These are phyloP conservation scores for Oryzaephilus surinamensis DNA, from an alignment of 1,140 invertebrate genomes.

Conservation along the genomic window DNA sequence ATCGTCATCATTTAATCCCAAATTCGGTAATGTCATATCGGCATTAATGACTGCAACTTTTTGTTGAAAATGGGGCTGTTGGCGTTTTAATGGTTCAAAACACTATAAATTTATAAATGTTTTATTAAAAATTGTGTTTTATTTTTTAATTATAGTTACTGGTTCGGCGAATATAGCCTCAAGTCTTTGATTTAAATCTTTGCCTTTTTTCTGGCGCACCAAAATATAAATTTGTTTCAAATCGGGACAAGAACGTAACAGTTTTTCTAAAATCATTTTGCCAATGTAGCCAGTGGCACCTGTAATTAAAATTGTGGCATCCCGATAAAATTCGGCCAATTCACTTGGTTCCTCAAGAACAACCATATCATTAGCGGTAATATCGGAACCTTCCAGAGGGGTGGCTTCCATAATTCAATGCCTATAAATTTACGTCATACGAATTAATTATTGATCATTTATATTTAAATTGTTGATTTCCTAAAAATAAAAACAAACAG, in stretches of 20 bases:
- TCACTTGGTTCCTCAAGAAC: background rate
- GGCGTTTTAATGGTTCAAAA: background rate
- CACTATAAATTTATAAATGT: too few relatives aligned
- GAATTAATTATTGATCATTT: too few relatives aligned
- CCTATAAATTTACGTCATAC: too few relatives aligned
- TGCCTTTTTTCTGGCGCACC: background rate
- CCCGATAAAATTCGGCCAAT: background rate
- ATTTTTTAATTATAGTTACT: background rate
- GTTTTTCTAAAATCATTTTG: constrained; percentile 1
- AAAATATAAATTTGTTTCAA: background rate
- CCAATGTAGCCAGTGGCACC: constrained; percentile 1
- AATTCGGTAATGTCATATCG: background rate
- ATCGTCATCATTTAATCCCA: background rate
- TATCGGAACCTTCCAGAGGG: too few relatives aligned
- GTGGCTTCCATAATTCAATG: too few relatives aligned
- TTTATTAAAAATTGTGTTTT: too few relatives aligned
- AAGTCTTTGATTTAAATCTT: background rate
- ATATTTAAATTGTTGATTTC: too few relatives aligned
- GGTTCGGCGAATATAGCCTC: background rate
- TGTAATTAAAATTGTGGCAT: constrained; percentile 3
- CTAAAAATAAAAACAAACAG: too few relatives aligned
- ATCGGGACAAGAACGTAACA: background rate
- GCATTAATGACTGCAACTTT: background rate
- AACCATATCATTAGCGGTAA: too few relatives aligned
- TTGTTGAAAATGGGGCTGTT: background rate